Evolutionary conservation across 1,140 invertebrate species (phyloP), one percentile per base, ranked within the genome.

Genomic region (Bombus polaris): DNA sequence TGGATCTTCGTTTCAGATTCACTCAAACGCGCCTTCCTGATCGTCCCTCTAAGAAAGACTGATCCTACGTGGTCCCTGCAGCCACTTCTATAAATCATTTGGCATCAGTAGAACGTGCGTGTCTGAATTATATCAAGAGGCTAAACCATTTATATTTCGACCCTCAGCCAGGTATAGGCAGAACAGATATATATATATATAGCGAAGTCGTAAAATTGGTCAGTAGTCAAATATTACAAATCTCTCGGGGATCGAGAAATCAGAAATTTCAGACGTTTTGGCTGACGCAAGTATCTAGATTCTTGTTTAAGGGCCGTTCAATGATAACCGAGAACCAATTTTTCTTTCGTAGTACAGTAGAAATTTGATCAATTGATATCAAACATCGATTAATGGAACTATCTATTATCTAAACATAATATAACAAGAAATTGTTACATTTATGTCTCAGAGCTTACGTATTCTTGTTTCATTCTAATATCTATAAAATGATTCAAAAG

Each of bases 1-100:
- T 70, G 68, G 39, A 68, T 66, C 78, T 44, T 18, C 35, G 57
- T 81, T 39, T 44, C 35, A 47, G 57, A 83, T 66, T 83, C 81
- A 76, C 28, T 83, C 72, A 75, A 76, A 83, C 80, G 53, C 57
- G 39, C 18, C 80, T 74, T 70, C 81, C 35, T 39, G 32, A 62
- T 70, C 75, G 75, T 53, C 15, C 32, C 28, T 62, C 59, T 4
- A 28, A 22, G 59, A 53, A 76, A n/a, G 32, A n/a, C 59, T 28
- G 35, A 68, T 18, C 57, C 13, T 25, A 22, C 47, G 47, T 22
- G 18, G 18, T 53, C 18, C 18, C 47, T 53, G 18, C 1, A 53
- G 47, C 32, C 28, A 1, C 42, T 3, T 25, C 59, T 39, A 70
- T 83, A 77, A 70, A 83, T 83, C 74, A 70, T 57, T 32, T 13